phyloP scores from a whole-genome alignment of 1,140 invertebrate species.

The Hydropsyche tenuis region DNA sequence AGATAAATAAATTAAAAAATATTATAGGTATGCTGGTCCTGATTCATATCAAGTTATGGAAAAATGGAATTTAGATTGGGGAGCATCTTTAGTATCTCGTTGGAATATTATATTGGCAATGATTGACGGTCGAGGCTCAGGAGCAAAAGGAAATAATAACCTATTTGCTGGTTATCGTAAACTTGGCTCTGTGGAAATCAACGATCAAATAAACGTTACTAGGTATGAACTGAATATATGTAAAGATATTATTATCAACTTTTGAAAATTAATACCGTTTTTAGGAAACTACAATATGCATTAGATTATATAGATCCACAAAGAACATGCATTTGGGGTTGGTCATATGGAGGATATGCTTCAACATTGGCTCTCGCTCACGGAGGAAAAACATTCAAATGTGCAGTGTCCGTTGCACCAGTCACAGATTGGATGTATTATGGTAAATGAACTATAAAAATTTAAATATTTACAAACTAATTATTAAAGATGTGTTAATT shows the following conservation, averaged over 20 bases:
- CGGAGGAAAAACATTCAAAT: constrained; percentile 82
- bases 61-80: constrained; percentile 60
- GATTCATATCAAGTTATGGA: constrained; percentile 78
- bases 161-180: constrained; percentile 81
- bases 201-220: constrained; percentile 75
- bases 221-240: constrained; percentile 54
- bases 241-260: constrained; percentile 30
- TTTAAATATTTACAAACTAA: constrained; percentile 18
- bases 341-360: constrained; percentile 94
- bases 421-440: constrained; percentile 88
- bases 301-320: constrained; percentile 75
- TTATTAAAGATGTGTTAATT: constrained; percentile 8
- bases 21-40: constrained; percentile 80
- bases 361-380: constrained; percentile 80
- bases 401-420: constrained; percentile 92
- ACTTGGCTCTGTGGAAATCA: constrained; percentile 86
- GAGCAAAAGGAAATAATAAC: constrained; percentile 80
- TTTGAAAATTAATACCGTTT: neutral
- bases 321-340: constrained; percentile 85
- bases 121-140: constrained; percentile 90
- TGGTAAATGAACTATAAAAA: constrained; percentile 66
- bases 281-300: constrained; percentile 67
- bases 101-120: constrained; percentile 84
- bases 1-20: too few species aligned
- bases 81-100: constrained; percentile 78